phyloP scores from a whole-genome alignment of 2,113 vertebrate genomes.

The Myocastor coypus region DNA sequence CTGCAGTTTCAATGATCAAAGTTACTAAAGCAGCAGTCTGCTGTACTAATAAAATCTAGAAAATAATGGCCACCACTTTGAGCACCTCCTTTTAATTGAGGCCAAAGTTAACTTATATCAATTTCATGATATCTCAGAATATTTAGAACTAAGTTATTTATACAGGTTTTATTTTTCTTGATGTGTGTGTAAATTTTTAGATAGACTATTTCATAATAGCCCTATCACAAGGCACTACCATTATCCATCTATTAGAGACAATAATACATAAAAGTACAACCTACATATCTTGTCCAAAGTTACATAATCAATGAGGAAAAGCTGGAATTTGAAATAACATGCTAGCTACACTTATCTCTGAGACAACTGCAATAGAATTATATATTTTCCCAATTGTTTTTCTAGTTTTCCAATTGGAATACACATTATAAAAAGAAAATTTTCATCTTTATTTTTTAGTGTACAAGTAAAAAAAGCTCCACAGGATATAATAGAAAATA shows the following conservation, averaged over 20 bases:
- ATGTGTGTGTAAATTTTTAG: neutral
- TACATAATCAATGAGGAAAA: neutral
- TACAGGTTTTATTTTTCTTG: neutral
- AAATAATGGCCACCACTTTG: neutral
- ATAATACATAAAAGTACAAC: neutral
- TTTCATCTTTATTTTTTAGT: neutral
- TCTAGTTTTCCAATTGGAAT: slow-evolving; percentile 40
- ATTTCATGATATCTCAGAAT: neutral
- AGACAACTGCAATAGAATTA: neutral
- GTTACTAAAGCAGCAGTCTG: neutral
- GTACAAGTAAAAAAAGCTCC: slow-evolving; percentile 19
- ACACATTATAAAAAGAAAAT: neutral
- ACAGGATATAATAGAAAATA: neutral
- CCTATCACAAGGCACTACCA: neutral
- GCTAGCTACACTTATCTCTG: neutral
- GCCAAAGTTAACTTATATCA: neutral
- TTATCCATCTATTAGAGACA: neutral
- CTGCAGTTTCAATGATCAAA: neutral
- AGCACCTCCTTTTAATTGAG: neutral
- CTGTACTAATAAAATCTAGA: neutral
- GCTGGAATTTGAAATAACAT: neutral
- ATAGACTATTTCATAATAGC: neutral
- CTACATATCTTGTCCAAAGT: neutral
- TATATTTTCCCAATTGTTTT: neutral
- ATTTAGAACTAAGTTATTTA: neutral